These are phyloP conservation scores for Theristicus caerulescens DNA, from an alignment of 2,113 vertebrate species.

Conservation along the genomic window DNA sequence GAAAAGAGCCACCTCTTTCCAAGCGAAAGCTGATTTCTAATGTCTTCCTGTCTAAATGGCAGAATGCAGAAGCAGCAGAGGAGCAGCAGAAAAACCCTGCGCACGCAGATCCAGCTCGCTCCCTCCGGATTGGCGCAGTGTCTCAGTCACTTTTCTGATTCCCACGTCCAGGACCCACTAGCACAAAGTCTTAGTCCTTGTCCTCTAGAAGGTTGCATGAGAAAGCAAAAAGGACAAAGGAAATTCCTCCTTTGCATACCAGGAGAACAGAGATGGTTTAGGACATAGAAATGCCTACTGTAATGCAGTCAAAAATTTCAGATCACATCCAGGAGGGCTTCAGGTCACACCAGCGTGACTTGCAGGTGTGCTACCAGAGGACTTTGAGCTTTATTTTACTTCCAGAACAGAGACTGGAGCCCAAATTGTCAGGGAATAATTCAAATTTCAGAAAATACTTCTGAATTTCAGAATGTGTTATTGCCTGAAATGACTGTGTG, in stretches of 20 bases:
- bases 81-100: neutral
- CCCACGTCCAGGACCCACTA: neutral
- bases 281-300: neutral
- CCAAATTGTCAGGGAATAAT: neutral
- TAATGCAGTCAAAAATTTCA: neutral
- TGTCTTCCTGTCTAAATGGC: neutral
- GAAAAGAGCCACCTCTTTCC: neutral
- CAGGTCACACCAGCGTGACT: neutral
- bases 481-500: neutral
- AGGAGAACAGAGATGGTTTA: neutral
- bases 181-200: neutral
- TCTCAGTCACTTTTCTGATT: neutral
- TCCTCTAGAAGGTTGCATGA: neutral
- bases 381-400: neutral
- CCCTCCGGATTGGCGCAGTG: rapidly evolving
- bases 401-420: neutral
- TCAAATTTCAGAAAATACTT: neutral
- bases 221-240: neutral
- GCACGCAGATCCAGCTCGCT: rapidly evolving
- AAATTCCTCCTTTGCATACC: neutral
- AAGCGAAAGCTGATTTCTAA: neutral
- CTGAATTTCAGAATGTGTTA: neutral
- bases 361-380: neutral
- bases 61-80: neutral
- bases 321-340: neutral